Evolutionary conservation across 2,797 vertebrate genomes (phyloP), one percentile per base, ranked within the genome.

Genomic region (Tauraco hartlaubi): DNA sequence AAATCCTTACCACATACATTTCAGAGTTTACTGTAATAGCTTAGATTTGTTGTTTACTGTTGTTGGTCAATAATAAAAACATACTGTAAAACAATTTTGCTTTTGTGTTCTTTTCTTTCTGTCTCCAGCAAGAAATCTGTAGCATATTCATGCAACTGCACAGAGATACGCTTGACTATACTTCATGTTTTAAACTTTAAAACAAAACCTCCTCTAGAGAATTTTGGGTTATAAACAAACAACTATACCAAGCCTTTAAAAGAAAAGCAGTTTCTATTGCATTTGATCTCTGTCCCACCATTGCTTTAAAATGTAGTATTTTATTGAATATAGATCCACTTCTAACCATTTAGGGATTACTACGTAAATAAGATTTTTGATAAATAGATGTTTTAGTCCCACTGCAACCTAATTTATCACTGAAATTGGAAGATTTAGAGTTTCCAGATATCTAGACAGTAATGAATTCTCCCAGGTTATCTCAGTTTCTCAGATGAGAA

Each of bases 351-450:
- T 87, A 59, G 44, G 31, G 51, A 84, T 80, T 91, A 77, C 17
- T 75, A 12, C 0, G 0, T 37, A 10, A 94, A 84, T 48, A 71
- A 33, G 35, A 63, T 62, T 93, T 94, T 91, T 93, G 76, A 95
- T 91, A 93, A 96, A 95, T 88, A 31, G 26, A 39, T 35, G 22
- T 6, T 93, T 91, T 91, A 88, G 35, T 92, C 31, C 46, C 33
- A 48, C 56, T 94, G 33, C 29, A 77, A 93, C 16, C 11, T 80
- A 91, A 93, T 96, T 93, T 85, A 92, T 92, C 3, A 10, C 52
- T 64, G 41, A 93, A 96, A 95, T 74, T 49, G 48, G 63, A 95
- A 86, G 52, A 73, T 88, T 83, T 76, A 90, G 54, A 69, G n/a
- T 87, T 93, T 83, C 21, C 22, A 91, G 77, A 73, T 92, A 66